Evolutionary conservation across 2,888 invertebrate genomes (phyloP).

Genomic region (Dynastes tityus): DNA sequence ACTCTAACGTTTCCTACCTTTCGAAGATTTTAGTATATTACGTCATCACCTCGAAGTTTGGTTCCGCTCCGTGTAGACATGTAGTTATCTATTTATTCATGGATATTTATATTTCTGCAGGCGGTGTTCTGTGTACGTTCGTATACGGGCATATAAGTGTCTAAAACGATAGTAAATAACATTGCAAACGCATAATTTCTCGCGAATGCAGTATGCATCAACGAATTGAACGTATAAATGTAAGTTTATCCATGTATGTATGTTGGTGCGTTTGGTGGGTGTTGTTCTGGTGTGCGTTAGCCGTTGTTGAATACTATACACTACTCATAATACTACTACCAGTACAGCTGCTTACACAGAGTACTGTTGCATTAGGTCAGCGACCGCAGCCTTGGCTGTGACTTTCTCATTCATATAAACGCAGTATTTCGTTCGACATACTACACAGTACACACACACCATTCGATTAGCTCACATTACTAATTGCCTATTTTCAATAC

Average conservation of each 20-base stretch:
- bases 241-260: neutral
- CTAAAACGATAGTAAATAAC: constrained; percentile 43
- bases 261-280: constrained; percentile 36
- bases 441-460: constrained; percentile 8
- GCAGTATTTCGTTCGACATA: constrained; percentile 42
- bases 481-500: constrained; percentile 31
- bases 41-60: too few species aligned
- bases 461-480: constrained; percentile 38
- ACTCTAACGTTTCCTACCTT: too few species aligned
- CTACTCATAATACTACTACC: constrained; percentile 55
- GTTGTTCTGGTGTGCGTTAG: constrained; percentile 38
- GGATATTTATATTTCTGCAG: too few species aligned
- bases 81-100: too few species aligned
- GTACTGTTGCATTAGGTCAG: constrained; percentile 69
- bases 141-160: too few species aligned
- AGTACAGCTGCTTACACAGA: constrained; percentile 64
- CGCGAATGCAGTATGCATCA: constrained; percentile 44
- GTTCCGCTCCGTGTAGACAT: too few species aligned
- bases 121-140: too few species aligned
- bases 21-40: too few species aligned
- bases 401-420: constrained; percentile 67
- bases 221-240: constrained; percentile 31
- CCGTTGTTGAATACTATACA: constrained; percentile 14
- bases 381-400: constrained; percentile 70
- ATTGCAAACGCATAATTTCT: constrained; percentile 47